phyloP scores from a whole-genome alignment of 2,113 vertebrate genomes.

The Petaurus breviceps region DNA sequence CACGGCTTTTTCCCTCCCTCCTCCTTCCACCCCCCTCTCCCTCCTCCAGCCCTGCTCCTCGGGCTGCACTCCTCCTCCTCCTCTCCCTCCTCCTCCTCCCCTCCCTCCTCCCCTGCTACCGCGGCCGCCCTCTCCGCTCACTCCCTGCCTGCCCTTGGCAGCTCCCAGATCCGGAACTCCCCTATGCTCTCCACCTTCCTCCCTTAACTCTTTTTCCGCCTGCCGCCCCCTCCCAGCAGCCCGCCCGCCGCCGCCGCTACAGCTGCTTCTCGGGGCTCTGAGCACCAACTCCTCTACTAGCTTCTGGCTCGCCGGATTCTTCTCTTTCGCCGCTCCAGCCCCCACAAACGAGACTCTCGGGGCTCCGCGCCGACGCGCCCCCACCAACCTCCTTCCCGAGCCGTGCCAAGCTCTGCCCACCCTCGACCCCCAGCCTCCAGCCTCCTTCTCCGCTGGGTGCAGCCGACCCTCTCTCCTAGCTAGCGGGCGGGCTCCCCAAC shows the following conservation, averaged over 20 bases:
- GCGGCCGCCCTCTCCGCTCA: conserved; percentile 57
- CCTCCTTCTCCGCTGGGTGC: no score
- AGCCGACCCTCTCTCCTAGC: not conserved
- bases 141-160: conserved; percentile 45
- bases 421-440: not conserved
- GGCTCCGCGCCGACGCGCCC: not conserved
- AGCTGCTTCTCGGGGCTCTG: conserved; percentile 39
- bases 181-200: conserved; percentile 52
- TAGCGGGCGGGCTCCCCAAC: not conserved
- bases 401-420: conserved; percentile 39
- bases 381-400: conserved; percentile 15
- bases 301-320: conserved; percentile 38
- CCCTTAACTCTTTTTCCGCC: conserved; percentile 31
- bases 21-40: conserved; percentile 54
- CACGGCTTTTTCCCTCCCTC: conserved; percentile 50
- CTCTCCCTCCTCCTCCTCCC: conserved; percentile 20
- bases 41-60: conserved; percentile 33
- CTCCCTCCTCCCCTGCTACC: conserved; percentile 45
- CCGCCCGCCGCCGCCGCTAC: conserved; percentile 31
- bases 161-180: conserved; percentile 69
- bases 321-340: not conserved
- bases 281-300: conserved; percentile 9
- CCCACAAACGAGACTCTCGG: not conserved
- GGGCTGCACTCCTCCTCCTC: conserved; percentile 48
- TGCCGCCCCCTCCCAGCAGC: conserved; percentile 46